These are phyloP conservation scores for Luffia ferchaultella DNA, from an alignment of 2,888 invertebrate species.

Conservation along the genomic window DNA sequence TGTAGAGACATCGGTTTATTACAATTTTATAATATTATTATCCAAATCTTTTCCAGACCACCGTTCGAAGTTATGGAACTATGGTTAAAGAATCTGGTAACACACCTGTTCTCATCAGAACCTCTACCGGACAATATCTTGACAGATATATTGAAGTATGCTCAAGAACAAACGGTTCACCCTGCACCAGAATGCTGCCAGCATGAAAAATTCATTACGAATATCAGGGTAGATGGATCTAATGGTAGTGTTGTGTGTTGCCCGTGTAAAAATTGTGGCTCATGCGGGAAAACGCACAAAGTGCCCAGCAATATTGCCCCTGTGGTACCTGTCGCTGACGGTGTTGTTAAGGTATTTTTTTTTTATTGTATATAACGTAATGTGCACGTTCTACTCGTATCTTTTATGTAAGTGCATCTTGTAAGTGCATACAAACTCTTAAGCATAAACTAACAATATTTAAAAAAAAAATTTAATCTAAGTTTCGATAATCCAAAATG, in stretches of 20 bases:
- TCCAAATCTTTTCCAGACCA: constrained; percentile 68
- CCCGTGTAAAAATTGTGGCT: background rate
- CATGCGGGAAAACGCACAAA: background rate
- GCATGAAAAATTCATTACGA: constrained; percentile 6
- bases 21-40: too few relatives aligned
- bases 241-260: background rate
- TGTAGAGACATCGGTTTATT: too few relatives aligned
- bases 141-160: constrained; percentile 79
- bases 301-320: constrained; percentile 23
- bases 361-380: background rate
- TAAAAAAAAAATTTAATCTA: too few relatives aligned
- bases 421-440: too few relatives aligned
- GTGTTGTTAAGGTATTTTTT: constrained; percentile 24
- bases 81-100: constrained; percentile 85
- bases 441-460: too few relatives aligned
- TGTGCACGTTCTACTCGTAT: too few relatives aligned
- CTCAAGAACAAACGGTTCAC: constrained; percentile 31
- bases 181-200: constrained; percentile 40
- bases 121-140: constrained; percentile 73
- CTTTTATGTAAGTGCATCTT: too few relatives aligned
- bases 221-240: background rate
- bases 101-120: constrained; percentile 72
- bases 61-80: constrained; percentile 89
- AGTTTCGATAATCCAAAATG: too few relatives aligned
- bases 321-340: constrained; percentile 19